A percentile compares a stretch with the other conserved stretches of the same genome.
Conservation (phyloP, 53 echinoderm and acorn worm species). For the Temnopleurus reevesii region DNA sequence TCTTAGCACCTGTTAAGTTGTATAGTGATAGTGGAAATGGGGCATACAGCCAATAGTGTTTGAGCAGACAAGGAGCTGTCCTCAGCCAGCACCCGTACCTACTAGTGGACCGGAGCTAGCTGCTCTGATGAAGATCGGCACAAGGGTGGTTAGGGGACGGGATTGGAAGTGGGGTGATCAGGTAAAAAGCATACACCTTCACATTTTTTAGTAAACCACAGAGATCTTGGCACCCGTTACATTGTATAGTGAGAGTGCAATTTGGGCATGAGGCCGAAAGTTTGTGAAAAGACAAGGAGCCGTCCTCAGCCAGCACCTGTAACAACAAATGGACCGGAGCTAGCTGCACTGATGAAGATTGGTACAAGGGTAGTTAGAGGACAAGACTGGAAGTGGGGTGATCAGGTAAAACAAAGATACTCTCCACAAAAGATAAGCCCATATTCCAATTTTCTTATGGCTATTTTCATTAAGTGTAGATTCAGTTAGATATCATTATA, state of each 20-base stretch:
- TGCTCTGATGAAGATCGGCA: conserved; percentile 97
- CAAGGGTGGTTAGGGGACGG: conserved; percentile 94
- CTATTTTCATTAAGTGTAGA: no score
- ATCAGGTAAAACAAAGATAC: conserved; percentile 90
- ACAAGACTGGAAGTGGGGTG: no score
- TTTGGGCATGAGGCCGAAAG: no score
- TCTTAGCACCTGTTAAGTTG: conserved; percentile 84
- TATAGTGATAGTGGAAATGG: no score
- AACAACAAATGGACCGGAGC: conserved; percentile 82
- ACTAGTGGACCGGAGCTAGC: conserved; percentile 96
- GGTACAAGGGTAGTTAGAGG: conserved; percentile 90
- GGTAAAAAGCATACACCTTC: no score
- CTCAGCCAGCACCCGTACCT: conserved; percentile 86
- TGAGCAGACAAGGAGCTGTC: conserved; percentile 84
- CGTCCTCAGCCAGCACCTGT: no score
- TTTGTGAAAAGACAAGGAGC: no score
- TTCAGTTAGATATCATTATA: no score
- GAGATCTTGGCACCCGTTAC: conserved; percentile 85
- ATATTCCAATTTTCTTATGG: no score
- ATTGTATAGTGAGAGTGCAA: conserved; percentile 83
- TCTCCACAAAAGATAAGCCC: no score
- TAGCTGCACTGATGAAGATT: conserved; percentile 88
- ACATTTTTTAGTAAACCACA: no score
- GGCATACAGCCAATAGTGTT: conserved; percentile 96
- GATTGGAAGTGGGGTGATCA: conserved; percentile 99